These are phyloP conservation scores for Cataglyphis albicans DNA, from an alignment of 2,888 invertebrate genomes.

Conservation along the genomic window DNA sequence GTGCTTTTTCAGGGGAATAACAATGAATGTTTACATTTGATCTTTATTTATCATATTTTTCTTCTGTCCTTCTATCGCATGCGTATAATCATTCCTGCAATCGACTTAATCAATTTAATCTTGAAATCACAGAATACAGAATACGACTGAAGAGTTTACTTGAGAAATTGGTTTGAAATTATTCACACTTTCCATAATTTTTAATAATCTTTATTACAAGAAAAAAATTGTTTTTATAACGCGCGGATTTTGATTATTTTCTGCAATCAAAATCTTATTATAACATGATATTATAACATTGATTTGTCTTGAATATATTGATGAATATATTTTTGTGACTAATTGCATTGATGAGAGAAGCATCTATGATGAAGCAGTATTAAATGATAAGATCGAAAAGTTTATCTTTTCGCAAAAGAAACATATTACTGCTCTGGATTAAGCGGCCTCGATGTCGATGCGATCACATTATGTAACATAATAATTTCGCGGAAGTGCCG, in stretches of 20 bases:
- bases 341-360: background rate
- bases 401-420: slow-evolving; percentile 1
- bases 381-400: slow-evolving; percentile 20
- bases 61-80: background rate
- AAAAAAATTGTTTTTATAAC: background rate
- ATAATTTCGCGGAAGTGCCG: slow-evolving; percentile 57
- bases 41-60: background rate
- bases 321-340: background rate
- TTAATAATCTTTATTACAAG: background rate
- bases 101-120: background rate
- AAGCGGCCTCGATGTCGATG: slow-evolving; percentile 49
- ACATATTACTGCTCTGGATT: slow-evolving; percentile 35
- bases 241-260: background rate
- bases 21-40: background rate
- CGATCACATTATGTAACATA: slow-evolving; percentile 59
- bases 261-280: background rate
- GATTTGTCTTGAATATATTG: background rate
- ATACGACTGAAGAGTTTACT: slow-evolving; percentile 1
- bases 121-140: slow-evolving; percentile 13
- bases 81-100: background rate
- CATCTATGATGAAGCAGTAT: background rate
- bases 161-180: background rate
- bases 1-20: background rate
- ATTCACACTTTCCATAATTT: slow-evolving; percentile 6
- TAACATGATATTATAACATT: background rate